Conservation (phyloP, 2,797 vertebrate genomes). For the Chiroxiphia lanceolata region DNA sequence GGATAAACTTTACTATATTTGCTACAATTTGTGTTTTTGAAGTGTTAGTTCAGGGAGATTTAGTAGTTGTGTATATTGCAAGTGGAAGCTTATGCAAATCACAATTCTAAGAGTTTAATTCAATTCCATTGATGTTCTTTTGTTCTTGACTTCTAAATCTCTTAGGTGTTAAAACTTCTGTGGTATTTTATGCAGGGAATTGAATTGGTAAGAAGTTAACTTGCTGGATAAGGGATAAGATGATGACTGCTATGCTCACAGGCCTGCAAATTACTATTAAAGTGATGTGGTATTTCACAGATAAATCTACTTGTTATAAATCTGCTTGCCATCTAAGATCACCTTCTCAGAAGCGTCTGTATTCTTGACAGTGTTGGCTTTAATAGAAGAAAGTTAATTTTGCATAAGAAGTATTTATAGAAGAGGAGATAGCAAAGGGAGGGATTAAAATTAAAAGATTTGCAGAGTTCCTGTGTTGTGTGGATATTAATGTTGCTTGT, state of each 20-base stretch:
- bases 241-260: not conserved
- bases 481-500: not conserved
- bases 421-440: not conserved
- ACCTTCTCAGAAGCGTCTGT: not conserved
- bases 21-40: not conserved
- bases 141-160: not conserved
- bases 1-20: not conserved
- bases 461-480: not conserved
- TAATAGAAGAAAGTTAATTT: not conserved
- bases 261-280: not conserved
- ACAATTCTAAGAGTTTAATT: not conserved
- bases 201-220: not conserved
- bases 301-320: not conserved
- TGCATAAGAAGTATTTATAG: not conserved
- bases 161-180: not conserved
- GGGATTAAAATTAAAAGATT: not conserved
- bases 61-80: not conserved
- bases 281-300: constrained; percentile 14
- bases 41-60: not conserved
- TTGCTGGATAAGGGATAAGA: not conserved
- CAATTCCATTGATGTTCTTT: not conserved
- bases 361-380: not conserved
- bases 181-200: not conserved
- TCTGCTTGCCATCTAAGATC: not conserved
- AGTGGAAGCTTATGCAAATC: constrained; percentile 18